Evolutionary conservation across 2,797 vertebrate genomes (phyloP).

Genomic region (Uromys caudimaculatus): DNA sequence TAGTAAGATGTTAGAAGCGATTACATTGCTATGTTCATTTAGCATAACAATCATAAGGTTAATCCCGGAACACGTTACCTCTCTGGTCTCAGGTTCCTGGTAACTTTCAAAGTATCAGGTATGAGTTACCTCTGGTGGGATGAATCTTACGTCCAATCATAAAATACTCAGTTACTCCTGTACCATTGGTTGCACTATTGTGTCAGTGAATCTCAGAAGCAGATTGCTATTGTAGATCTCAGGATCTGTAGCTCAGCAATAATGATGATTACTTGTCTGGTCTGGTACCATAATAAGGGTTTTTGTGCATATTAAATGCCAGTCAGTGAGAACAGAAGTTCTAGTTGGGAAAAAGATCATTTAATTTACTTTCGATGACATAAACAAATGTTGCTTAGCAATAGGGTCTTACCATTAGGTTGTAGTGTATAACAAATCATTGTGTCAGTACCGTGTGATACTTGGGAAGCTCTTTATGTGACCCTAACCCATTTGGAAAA

Average conservation of each 20-base stretch:
- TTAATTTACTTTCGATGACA: background rate
- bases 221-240: background rate
- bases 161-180: background rate
- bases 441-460: background rate
- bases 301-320: background rate
- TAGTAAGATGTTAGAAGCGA: background rate
- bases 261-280: background rate
- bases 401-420: too few species aligned
- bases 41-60: background rate
- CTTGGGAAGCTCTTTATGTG: background rate
- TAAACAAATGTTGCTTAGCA: background rate
- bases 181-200: background rate
- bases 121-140: background rate
- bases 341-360: background rate
- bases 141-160: background rate
- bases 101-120: background rate
- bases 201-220: background rate
- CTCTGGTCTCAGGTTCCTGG: background rate
- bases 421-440: background rate
- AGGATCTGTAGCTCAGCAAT: background rate
- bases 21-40: background rate
- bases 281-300: background rate
- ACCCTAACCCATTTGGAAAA: background rate
- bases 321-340: background rate
- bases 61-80: background rate